Conservation (phyloP, 2,888 invertebrate genomes). For the Conistra vaccinii region DNA sequence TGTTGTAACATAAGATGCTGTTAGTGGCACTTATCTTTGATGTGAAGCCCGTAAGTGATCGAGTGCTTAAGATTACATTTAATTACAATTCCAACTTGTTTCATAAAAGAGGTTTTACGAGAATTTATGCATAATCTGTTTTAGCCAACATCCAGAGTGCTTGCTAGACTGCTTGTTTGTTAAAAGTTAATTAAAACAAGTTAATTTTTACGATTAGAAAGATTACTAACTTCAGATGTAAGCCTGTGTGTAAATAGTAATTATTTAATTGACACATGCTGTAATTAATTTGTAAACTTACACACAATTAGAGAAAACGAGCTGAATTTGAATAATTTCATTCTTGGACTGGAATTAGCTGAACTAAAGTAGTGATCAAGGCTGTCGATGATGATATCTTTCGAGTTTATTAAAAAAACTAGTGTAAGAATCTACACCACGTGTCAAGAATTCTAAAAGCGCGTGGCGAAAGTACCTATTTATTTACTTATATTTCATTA, state of each 20-base stretch:
- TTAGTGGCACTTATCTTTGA: conserved; percentile 33
- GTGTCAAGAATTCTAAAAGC: background rate
- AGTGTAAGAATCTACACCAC: background rate
- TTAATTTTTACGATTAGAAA: conserved; percentile 17
- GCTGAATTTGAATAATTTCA: background rate
- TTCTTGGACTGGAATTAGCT: no score
- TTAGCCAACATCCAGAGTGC: conserved; percentile 23
- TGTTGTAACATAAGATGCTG: conserved; percentile 22
- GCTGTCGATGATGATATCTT: background rate
- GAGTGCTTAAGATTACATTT: conserved; percentile 41
- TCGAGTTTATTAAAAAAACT: no score
- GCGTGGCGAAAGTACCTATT: no score
- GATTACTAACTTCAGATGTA: conserved; percentile 7
- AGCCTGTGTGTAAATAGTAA: no score
- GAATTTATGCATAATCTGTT: conserved; percentile 42
- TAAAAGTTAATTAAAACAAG: conserved; percentile 31
- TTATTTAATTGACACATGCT: no score
- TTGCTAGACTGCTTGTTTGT: conserved; percentile 7
- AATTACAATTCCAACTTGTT: conserved; percentile 43
- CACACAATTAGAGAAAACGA: background rate
- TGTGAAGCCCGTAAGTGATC: conserved; percentile 37
- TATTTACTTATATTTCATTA: no score
- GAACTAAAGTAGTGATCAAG: no score
- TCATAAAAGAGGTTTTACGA: conserved; percentile 33
- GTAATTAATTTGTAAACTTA: conserved; percentile 20